Percentiles rank a stretch among this genome's conserved stretches.
Evolutionary conservation across 2,888 invertebrate genomes (phyloP).

Genomic region (Sinohyriopsis cumingii): DNA sequence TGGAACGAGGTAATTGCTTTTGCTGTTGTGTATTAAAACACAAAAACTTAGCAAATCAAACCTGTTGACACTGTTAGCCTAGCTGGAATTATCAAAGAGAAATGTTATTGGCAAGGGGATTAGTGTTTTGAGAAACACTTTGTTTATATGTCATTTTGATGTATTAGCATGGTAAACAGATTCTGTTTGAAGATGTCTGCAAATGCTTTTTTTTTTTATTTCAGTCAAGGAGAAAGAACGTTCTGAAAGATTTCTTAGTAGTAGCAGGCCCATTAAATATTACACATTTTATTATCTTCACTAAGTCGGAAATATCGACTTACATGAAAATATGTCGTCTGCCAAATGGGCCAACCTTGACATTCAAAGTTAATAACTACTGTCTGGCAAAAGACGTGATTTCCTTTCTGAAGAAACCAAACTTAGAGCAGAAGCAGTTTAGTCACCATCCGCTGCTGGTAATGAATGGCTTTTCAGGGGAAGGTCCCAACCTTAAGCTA

Average conservation of each 20-base stretch:
- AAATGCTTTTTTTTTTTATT: constrained; percentile 20
- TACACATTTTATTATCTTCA: constrained; percentile 91
- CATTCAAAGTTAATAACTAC: constrained; percentile 86
- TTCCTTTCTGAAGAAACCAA: constrained; percentile 86
- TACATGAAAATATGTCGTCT: constrained; percentile 89
- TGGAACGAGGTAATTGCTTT: no score
- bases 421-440: constrained; percentile 78
- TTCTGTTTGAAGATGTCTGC: background rate
- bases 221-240: constrained; percentile 89
- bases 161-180: background rate
- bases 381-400: constrained; percentile 88
- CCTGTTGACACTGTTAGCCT: no score
- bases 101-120: no score
- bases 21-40: no score
- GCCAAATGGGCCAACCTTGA: constrained; percentile 93
- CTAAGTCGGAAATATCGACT: constrained; percentile 81
- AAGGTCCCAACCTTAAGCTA: constrained; percentile 79
- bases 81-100: no score
- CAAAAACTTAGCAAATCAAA: no score
- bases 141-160: no score
- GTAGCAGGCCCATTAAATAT: constrained; percentile 93
- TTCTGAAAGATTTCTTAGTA: constrained; percentile 95
- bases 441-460: constrained; percentile 91
- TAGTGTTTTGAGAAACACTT: no score
- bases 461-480: constrained; percentile 83